Evolutionary conservation across 2,113 vertebrate genomes (phyloP).

Genomic region (Cynoglossus semilaevis): DNA sequence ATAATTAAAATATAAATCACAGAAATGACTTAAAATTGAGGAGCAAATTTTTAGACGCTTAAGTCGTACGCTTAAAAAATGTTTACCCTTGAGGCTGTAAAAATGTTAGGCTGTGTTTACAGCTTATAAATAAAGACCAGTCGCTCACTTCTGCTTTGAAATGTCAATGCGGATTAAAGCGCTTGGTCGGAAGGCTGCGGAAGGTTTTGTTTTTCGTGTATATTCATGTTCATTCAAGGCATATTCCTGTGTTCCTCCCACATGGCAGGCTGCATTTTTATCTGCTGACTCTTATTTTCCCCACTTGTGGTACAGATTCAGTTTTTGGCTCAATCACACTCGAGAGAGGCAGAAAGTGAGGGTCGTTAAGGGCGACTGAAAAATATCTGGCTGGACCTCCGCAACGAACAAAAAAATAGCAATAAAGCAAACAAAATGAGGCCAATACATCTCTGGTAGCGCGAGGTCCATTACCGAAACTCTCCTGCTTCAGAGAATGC

Average conservation of each 20-base stretch:
- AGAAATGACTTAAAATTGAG: not conserved
- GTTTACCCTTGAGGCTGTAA: not conserved
- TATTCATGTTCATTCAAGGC: conserved; percentile 10
- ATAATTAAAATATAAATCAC: too few relatives aligned
- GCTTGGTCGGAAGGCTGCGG: not conserved
- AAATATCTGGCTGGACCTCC: conserved; percentile 16
- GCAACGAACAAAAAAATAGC: not conserved
- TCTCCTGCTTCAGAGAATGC: conserved; percentile 34
- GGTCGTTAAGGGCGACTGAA: conserved; percentile 19
- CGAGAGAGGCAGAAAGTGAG: not conserved
- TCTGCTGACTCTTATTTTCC: conserved; percentile 14
- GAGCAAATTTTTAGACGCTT: not conserved
- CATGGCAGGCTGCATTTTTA: not conserved
- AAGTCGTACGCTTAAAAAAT: not conserved
- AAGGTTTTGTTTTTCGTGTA: not conserved
- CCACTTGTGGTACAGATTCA: conserved; percentile 8
- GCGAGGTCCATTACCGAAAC: conserved; percentile 40
- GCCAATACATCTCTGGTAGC: conserved; percentile 14
- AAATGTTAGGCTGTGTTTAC: not conserved
- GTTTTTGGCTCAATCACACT: conserved; percentile 5
- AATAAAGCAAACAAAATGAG: conserved; percentile 26
- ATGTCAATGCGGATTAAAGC: not conserved
- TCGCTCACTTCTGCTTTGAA: not conserved
- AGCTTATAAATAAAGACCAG: conserved; percentile 1
- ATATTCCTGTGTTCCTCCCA: conserved; percentile 3